phyloP scores from a whole-genome alignment of 2,888 invertebrate species.

The Drosophila rubida region DNA sequence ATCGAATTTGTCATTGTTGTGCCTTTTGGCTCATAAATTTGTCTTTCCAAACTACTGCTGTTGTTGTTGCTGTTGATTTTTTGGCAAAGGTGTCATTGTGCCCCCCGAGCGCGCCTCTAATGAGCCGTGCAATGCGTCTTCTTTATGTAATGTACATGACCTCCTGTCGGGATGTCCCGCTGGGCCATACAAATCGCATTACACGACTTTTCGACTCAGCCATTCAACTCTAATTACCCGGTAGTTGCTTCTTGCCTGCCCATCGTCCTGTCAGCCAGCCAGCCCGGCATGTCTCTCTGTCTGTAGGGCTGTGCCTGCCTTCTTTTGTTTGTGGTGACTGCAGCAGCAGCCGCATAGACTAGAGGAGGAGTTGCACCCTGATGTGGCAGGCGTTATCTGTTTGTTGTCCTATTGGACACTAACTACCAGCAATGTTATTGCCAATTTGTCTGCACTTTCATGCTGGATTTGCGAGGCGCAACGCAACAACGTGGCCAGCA shows the following conservation, averaged over 20 bases:
- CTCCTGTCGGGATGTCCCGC: constrained; percentile 60
- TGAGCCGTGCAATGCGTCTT: constrained; percentile 76
- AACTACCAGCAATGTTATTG: constrained; percentile 32
- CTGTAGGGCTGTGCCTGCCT: constrained; percentile 1
- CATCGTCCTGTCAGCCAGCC: neutral
- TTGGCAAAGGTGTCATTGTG: constrained; percentile 51
- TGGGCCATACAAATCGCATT: constrained; percentile 83
- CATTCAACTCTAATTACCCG: constrained; percentile 79
- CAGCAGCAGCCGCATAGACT: constrained; percentile 16
- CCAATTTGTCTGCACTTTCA: constrained; percentile 74
- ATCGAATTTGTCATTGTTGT: constrained; percentile 78
- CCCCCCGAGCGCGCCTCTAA: constrained; percentile 35
- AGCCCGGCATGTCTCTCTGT: neutral
- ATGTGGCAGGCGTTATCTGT: constrained; percentile 69
- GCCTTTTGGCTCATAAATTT: constrained; percentile 59
- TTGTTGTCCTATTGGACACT: constrained; percentile 55
- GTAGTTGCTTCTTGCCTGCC: constrained; percentile 70
- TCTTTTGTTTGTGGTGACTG: constrained; percentile 52
- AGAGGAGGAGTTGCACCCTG: constrained; percentile 25
- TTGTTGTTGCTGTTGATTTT: constrained; percentile 22
- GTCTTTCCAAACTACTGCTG: constrained; percentile 52
- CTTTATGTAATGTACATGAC: constrained; percentile 70
- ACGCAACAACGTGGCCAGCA: constrained; percentile 15
- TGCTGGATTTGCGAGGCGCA: constrained; percentile 49
- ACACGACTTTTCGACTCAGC: constrained; percentile 82